Percentiles rank a stretch among this genome's conserved stretches.
These are phyloP conservation scores for Anaspis maculata DNA, from an alignment of 2,888 invertebrate species.

Conservation along the genomic window DNA sequence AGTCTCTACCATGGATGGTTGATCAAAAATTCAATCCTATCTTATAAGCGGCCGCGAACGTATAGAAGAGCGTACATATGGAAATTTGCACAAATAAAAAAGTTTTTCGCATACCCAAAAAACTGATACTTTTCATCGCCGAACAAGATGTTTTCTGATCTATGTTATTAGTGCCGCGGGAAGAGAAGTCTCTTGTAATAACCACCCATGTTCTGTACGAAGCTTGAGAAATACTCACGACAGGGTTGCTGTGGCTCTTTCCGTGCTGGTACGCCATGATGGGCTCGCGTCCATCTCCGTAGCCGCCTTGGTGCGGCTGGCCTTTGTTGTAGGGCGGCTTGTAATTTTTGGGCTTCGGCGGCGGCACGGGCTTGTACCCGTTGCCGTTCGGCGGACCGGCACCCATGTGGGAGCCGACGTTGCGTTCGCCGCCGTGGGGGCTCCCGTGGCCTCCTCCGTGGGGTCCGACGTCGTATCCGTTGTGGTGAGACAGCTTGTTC, in stretches of 20 bases:
- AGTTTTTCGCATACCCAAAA: not conserved
- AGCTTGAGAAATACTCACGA: slow-evolving; percentile 31
- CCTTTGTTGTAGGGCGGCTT: slow-evolving; percentile 53
- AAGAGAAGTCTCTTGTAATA: no score
- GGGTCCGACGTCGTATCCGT: slow-evolving; percentile 41
- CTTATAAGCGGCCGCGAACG: no score
- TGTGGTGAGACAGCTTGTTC: slow-evolving; percentile 30
- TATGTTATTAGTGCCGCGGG: no score
- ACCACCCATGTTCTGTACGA: not conserved
- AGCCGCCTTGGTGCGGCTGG: not conserved
- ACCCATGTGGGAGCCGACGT: slow-evolving; percentile 34
- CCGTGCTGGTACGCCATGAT: slow-evolving; percentile 42
- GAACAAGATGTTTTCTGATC: no score
- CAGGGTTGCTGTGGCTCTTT: slow-evolving; percentile 42
- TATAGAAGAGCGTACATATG: no score
- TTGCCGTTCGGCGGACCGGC: slow-evolving; percentile 25
- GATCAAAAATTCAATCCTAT: no score
- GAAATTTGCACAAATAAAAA: no score
- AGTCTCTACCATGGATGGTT: not conserved
- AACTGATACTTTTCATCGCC: slow-evolving; percentile 2
- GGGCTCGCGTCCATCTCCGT: no score
- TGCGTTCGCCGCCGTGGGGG: slow-evolving; percentile 30
- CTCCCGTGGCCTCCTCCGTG: slow-evolving; percentile 13
- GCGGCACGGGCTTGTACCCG: slow-evolving; percentile 79
- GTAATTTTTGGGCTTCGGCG: slow-evolving; percentile 89